phyloP scores from a whole-genome alignment of 2,888 invertebrate genomes.

The Cryptus viduatorius region DNA sequence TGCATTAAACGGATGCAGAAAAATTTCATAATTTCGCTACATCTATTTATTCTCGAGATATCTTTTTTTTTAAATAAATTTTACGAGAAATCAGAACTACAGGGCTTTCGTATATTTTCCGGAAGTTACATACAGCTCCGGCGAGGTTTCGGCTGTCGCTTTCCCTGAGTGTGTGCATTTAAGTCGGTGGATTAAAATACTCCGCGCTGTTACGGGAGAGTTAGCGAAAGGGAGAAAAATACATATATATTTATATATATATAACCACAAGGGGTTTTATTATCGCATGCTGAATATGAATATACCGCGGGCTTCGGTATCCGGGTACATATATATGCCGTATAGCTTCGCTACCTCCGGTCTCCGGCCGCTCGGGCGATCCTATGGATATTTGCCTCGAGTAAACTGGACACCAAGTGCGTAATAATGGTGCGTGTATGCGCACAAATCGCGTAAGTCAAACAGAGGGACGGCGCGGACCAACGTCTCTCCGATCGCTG shows the following conservation, averaged over 20 bases:
- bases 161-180: not conserved
- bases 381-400: conserved; percentile 70
- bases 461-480: conserved; percentile 68
- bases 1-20: too few species aligned
- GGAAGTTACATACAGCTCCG: not conserved
- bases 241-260: not conserved
- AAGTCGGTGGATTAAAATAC: not conserved
- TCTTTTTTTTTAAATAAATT: too few species aligned
- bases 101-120: too few species aligned
- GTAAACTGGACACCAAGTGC: conserved; percentile 69
- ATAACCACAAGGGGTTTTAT: conserved; percentile 26
- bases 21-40: too few species aligned
- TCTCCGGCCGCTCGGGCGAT: conserved; percentile 50
- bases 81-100: too few species aligned
- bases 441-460: conserved; percentile 72
- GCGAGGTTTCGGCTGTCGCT: not conserved
- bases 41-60: too few species aligned
- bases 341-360: too few species aligned
- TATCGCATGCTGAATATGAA: conserved; percentile 32
- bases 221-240: not conserved
- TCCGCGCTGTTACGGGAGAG: not conserved
- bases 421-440: conserved; percentile 67
- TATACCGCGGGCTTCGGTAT: conserved; percentile 9
- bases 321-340: conserved; percentile 21
- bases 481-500: conserved; percentile 42